Evolutionary conservation across 2,797 vertebrate genomes (phyloP).

Genomic region (Epinephelus coioides): DNA sequence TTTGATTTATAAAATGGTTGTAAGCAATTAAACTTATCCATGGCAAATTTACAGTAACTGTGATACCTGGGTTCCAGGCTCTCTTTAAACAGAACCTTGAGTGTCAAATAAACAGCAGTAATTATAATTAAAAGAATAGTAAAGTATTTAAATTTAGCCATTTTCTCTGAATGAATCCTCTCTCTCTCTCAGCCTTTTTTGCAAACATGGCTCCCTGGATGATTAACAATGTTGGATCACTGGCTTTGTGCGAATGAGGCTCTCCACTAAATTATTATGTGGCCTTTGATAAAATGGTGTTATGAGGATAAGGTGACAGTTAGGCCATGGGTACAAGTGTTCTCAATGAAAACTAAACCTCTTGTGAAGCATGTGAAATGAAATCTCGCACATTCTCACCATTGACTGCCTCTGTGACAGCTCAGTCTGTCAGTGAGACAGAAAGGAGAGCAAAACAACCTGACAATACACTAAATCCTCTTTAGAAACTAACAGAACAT

Average conservation of each 20-base stretch:
- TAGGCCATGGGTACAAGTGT: slow-evolving; percentile 44
- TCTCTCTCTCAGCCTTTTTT: slow-evolving; percentile 6
- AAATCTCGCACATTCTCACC: slow-evolving; percentile 10
- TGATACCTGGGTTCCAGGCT: not conserved
- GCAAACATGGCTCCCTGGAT: slow-evolving; percentile 16
- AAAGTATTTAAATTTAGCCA: not conserved
- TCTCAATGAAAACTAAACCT: slow-evolving; percentile 46
- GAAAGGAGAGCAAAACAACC: slow-evolving; percentile 1
- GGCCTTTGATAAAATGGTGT: slow-evolving; percentile 46
- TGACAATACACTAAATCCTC: not conserved
- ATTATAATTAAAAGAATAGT: too few species aligned
- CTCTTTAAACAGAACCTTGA: not conserved
- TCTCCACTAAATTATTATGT: slow-evolving; percentile 53
- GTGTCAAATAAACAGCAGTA: not conserved
- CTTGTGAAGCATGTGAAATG: slow-evolving; percentile 37
- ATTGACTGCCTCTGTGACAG: slow-evolving; percentile 32
- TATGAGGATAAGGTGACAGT: slow-evolving; percentile 42
- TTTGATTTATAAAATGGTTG: not conserved
- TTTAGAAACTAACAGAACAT: not conserved
- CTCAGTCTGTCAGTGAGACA: slow-evolving; percentile 8
- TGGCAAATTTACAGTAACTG: not conserved
- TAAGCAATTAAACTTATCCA: not conserved
- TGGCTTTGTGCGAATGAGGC: slow-evolving; percentile 40
- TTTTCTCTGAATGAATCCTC: not conserved
- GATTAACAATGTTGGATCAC: slow-evolving; percentile 41